Conservation (phyloP, 2,113 vertebrate genomes). For the Mugil cephalus region DNA sequence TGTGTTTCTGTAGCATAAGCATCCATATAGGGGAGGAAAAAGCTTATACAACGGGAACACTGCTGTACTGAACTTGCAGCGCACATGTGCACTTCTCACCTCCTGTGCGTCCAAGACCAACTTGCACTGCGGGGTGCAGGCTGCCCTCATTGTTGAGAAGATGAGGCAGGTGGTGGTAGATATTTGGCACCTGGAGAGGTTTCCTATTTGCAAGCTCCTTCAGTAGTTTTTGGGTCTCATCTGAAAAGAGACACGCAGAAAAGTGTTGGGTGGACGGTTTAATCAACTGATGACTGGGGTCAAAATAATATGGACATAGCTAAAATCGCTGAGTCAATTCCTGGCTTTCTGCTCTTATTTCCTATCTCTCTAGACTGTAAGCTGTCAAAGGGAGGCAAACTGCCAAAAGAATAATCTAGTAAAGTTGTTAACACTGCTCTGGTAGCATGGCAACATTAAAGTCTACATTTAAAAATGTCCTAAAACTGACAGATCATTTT, state of each 20-base stretch:
- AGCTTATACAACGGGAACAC: not conserved
- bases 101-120: slow-evolving; percentile 93
- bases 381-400: too few species aligned
- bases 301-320: not conserved
- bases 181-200: slow-evolving; percentile 97
- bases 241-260: slow-evolving; percentile 76
- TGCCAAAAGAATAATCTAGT: too few species aligned
- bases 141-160: slow-evolving; percentile 97
- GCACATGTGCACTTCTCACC: slow-evolving; percentile 82
- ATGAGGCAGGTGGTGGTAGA: slow-evolving; percentile 99
- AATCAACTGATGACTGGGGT: not conserved
- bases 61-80: not conserved
- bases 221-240: slow-evolving; percentile 94
- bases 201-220: slow-evolving; percentile 94
- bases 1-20: slow-evolving; percentile 26
- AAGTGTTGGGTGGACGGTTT: not conserved
- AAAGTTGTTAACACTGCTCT: too few species aligned
- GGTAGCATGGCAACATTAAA: too few species aligned
- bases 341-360: not conserved
- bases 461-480: too few species aligned
- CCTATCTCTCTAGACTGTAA: too few species aligned
- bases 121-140: slow-evolving; percentile 95
- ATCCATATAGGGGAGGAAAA: not conserved
- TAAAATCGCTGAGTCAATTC: not conserved
- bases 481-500: too few species aligned